Base-by-base conservation (phyloP, 2,888 invertebrate species). In the Tuta absoluta region DNA sequence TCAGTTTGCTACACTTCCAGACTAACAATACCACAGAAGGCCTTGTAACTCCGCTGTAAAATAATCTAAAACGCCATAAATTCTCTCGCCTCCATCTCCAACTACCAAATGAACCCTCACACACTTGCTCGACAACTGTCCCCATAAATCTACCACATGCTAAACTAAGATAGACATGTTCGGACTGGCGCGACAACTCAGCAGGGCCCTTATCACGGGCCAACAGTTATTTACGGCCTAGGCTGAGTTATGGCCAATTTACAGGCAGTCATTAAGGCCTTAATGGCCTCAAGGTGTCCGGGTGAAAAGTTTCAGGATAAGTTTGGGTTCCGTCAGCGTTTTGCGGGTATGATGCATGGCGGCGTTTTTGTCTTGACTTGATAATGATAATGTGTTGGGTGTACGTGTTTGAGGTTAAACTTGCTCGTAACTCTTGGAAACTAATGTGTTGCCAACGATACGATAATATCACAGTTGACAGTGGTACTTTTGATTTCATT, bases 181-280 rank as follows among this genome's bases (percentile, higher is more conserved):
- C 77, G 84, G 84, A 84, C 84, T 77, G 75, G 74, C 77, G 84
- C 84, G 88, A 85, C 89, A 85, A 88, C 79, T 89, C 89, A 87
- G 88, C 90, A 72, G 79, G 70, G 86, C 89, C 91, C 90, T 91
- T 91, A 91, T 91, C 91, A 88, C 85, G 78, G 78, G 76, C 76
- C 75, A 75, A 77, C 81, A 73, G 89, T 91, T 91, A 91, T 91
- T 91, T 91, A 91, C 85, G 85, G 82, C 81, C 76, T 70, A 72
- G 76, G 74, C 87, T 90, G 91, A 91, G 82, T 91, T 91, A 91
- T 89, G 89, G 91, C 90, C 91, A 90, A 91, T 91, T 91, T 90
- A 87, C 91, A 90, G 87, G 79, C 86, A 90, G 90, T 90, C 91
- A 91, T 91, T 91, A 91, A 86, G 84, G 82, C 85, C 87, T 85